Evolutionary conservation across 2,888 invertebrate species (phyloP).

Genomic region (Paralinhomoeus sp.): DNA sequence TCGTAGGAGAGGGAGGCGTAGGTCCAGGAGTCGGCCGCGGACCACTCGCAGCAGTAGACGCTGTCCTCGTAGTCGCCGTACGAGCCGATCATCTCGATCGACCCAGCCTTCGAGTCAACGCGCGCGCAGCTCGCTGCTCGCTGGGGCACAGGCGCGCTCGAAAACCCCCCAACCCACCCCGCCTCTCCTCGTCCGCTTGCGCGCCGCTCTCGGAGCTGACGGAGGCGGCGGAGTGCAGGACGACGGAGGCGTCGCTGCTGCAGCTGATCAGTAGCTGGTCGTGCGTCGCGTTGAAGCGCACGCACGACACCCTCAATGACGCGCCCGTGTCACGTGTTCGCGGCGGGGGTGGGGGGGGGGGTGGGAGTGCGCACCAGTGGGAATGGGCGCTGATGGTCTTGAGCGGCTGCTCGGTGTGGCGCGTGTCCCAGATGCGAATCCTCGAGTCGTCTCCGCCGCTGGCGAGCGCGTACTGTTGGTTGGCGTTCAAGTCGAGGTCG

Average conservation of each 20-base stretch:
- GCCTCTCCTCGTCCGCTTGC: constrained; percentile 19
- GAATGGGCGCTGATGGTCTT: constrained; percentile 38
- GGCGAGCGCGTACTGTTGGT: constrained; percentile 63
- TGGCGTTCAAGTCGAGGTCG: constrained; percentile 89
- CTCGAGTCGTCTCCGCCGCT: constrained; percentile 88
- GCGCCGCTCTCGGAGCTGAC: constrained; percentile 48
- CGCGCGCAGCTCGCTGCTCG: constrained; percentile 46
- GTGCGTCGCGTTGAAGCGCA: constrained; percentile 82
- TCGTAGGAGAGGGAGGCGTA: constrained; percentile 97
- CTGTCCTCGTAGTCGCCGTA: constrained; percentile 95
- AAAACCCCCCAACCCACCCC: too few relatives aligned
- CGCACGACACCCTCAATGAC: constrained; percentile 49
- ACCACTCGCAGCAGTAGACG: constrained; percentile 92
- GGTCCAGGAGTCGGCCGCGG: constrained; percentile 87
- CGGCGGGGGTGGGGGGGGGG: too few relatives aligned
- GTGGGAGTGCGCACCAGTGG: constrained; percentile 28
- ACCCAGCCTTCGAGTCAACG: constrained; percentile 48
- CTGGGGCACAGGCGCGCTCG: constrained; percentile 58
- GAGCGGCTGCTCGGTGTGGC: constrained; percentile 44
- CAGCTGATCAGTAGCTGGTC: constrained; percentile 80
- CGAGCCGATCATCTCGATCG: constrained; percentile 54
- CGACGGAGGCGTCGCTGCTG: constrained; percentile 66
- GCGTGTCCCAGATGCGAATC: constrained; percentile 82
- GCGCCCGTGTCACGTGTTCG: too few relatives aligned
- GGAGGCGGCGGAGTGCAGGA: constrained; percentile 61